Evolutionary conservation across 2,888 invertebrate genomes (phyloP), one percentile per base, ranked within the genome.

Genomic region (Dasysyrphus tricinctus): DNA sequence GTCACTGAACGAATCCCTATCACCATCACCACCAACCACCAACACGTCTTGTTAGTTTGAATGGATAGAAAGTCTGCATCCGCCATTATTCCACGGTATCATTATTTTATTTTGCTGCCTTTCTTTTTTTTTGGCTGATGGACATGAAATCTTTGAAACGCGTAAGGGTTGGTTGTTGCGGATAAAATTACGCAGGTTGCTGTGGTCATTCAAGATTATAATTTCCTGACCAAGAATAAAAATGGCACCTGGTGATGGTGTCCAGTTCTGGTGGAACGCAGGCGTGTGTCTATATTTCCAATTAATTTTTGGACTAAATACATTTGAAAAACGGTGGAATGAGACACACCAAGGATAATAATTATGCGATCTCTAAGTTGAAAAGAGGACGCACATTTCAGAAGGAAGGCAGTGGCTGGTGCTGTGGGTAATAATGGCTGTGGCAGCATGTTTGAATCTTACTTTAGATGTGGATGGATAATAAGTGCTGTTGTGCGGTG

Each of bases 51-150:
- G 77, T 85, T 80, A 80, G 73, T 67, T 49, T 57, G 54, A 69
- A 81, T 70, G 81, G 74, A 85, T 85, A 85, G 85, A 85, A 74
- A 85, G 85, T 81, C 77, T 69, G 47, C 80, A 72, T 63, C 51
- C 57, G 49, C 56, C 57, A 65, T 37, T 24, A 39, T 39, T 54
- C 24, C 80, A 70, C 49, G 67, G 65, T 65, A 61, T 81, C 63
- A 81, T 76, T 54, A 77, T 65, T 65, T 42, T 56, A 39, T 32
- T 67, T 32, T n/a, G 12, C 12, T 19, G 49, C n/a, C 24, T 39
- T 29, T 24, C 24, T 1, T 51, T 32, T 32, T 37, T 56, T 24
- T 49, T 73, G 1, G 47, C 12, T 59, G 54, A 54, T 69, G 74
- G 63, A 69, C 69, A 79, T 42, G 76, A 85, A 85, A 85, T 81